These are phyloP conservation scores for Pseudobourletiella spinata DNA, from an alignment of 1,140 invertebrate species.

Conservation along the genomic window DNA sequence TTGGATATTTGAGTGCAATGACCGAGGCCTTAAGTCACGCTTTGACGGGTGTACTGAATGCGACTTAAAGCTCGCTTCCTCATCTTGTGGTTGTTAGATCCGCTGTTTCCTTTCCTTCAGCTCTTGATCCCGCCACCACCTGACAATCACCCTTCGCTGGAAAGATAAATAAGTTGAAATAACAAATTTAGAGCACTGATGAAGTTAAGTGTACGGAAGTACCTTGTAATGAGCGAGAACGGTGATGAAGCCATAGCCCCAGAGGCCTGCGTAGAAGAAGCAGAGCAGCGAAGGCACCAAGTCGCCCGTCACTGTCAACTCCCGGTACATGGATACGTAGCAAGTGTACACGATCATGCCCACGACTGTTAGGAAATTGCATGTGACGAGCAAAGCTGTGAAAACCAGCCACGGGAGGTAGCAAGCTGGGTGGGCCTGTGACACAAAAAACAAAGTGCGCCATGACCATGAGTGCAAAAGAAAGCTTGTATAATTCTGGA, in stretches of 20 bases:
- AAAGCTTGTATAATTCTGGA: not conserved
- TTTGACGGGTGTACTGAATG: no score
- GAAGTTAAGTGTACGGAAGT: not conserved
- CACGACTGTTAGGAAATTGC: not conserved
- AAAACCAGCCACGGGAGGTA: slow-evolving; percentile 28
- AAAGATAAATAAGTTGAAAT: not conserved
- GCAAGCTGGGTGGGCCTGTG: slow-evolving; percentile 10
- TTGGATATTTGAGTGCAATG: no score
- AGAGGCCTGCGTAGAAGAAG: not conserved
- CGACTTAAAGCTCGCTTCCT: no score
- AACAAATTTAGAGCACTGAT: slow-evolving; percentile 64
- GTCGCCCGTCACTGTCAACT: slow-evolving; percentile 17
- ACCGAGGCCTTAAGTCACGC: no score
- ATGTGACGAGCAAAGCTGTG: slow-evolving; percentile 6
- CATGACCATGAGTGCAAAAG: not conserved
- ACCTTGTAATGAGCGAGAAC: slow-evolving; percentile 26
- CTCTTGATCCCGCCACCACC: slow-evolving; percentile 17
- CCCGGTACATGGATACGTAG: slow-evolving; percentile 4
- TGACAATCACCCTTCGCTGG: slow-evolving; percentile 23
- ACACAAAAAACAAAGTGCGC: not conserved
- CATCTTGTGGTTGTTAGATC: no score
- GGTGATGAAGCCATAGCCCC: slow-evolving; percentile 13
- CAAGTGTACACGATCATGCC: slow-evolving; percentile 12
- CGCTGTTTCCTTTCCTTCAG: no score
- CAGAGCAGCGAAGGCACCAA: not conserved